Evolutionary conservation across 2,797 vertebrate genomes (phyloP).

Genomic region (Morelia viridis): DNA sequence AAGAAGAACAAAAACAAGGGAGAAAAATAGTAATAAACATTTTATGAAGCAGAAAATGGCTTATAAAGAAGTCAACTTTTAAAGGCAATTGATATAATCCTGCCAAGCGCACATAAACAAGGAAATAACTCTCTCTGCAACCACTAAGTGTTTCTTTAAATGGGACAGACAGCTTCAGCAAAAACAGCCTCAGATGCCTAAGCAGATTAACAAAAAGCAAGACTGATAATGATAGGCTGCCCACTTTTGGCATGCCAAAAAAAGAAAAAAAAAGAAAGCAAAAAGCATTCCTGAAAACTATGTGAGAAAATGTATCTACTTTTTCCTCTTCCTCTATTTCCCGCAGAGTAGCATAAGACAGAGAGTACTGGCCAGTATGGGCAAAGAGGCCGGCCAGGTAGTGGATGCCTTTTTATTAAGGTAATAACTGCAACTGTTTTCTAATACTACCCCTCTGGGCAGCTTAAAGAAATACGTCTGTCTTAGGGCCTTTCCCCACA

Average conservation of each 20-base stretch:
- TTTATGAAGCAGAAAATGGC: conserved; percentile 73
- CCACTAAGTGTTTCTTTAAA: conserved; percentile 64
- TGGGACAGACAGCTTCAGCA: conserved; percentile 21
- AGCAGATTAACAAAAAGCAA: neutral
- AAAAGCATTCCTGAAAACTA: neutral
- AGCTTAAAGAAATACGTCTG: neutral
- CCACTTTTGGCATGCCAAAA: neutral
- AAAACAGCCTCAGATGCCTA: neutral
- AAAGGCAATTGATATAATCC: conserved; percentile 67
- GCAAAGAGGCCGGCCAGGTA: neutral
- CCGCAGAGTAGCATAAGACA: neutral
- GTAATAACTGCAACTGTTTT: neutral
- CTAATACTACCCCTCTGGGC: neutral
- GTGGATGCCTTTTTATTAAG: neutral
- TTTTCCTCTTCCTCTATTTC: neutral
- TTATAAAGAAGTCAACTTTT: conserved; percentile 72
- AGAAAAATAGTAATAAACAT: conserved; percentile 68
- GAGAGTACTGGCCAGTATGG: neutral
- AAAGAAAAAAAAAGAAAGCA: neutral
- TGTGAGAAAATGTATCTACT: neutral
- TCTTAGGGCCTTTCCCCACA: neutral
- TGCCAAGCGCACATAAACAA: conserved; percentile 54
- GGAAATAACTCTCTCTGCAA: conserved; percentile 54
- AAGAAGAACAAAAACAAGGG: conserved; percentile 43
- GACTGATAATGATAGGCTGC: neutral